These are phyloP conservation scores for Scrobipalpa costella DNA, from an alignment of 2,888 invertebrate species.

Conservation along the genomic window DNA sequence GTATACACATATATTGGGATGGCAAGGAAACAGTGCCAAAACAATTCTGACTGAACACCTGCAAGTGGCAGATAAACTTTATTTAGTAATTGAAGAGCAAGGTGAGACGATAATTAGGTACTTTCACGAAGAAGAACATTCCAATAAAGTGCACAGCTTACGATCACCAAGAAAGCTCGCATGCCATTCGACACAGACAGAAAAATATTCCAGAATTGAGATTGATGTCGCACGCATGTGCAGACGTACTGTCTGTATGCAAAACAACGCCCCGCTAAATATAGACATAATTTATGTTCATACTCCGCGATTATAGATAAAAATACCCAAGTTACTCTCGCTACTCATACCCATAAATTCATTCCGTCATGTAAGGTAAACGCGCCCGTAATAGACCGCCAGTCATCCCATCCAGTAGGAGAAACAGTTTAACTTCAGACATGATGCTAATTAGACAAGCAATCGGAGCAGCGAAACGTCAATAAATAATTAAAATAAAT, in stretches of 20 bases:
- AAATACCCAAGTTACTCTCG: slow-evolving; percentile 68
- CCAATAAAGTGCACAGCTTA: slow-evolving; percentile 24
- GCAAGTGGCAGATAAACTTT: slow-evolving; percentile 15
- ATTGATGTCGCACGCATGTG: slow-evolving; percentile 80
- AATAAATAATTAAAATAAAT: slow-evolving; percentile 80
- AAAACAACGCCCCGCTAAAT: slow-evolving; percentile 77
- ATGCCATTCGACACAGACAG: slow-evolving; percentile 56
- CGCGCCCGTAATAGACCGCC: slow-evolving; percentile 28
- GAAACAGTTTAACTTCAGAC: slow-evolving; percentile 19
- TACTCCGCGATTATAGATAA: slow-evolving; percentile 78
- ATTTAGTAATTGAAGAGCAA: slow-evolving; percentile 15
- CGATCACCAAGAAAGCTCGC: slow-evolving; percentile 23
- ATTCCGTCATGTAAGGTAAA: slow-evolving; percentile 46
- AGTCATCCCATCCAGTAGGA: neutral
- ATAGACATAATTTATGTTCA: slow-evolving; percentile 80
- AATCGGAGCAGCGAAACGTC: slow-evolving; percentile 46
- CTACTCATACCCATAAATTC: slow-evolving; percentile 70
- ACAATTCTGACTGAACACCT: neutral
- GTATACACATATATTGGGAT: neutral
- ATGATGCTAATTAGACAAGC: slow-evolving; percentile 27
- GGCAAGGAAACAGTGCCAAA: neutral
- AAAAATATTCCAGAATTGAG: slow-evolving; percentile 80
- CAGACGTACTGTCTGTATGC: slow-evolving; percentile 77
- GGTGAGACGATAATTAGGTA: slow-evolving; percentile 19
- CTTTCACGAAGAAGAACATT: slow-evolving; percentile 19